Conservation (phyloP, 2,888 invertebrate genomes). For the Torymus texanus region DNA sequence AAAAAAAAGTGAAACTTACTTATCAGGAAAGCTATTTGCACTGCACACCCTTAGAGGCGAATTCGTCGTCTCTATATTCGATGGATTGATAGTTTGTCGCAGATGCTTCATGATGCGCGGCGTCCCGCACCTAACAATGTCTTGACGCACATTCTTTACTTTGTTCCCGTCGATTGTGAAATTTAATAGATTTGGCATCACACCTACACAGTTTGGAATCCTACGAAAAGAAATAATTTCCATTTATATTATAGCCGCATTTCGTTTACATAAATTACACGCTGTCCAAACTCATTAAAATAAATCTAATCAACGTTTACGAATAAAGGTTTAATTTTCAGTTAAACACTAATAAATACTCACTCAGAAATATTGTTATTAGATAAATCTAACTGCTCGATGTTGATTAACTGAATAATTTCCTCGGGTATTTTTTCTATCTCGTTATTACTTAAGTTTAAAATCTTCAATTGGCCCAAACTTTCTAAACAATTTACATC, state of each 20-base stretch:
- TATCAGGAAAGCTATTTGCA: constrained; percentile 76
- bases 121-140: constrained; percentile 91
- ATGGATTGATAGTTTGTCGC: constrained; percentile 78
- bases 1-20: constrained; percentile 71
- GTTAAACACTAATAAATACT: constrained; percentile 57
- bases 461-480: constrained; percentile 83
- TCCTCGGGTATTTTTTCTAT: constrained; percentile 86
- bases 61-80: constrained; percentile 72
- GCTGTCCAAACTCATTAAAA: too few species aligned
- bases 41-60: constrained; percentile 67
- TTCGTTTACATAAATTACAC: too few species aligned
- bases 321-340: not conserved
- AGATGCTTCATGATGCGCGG: constrained; percentile 86
- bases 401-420: constrained; percentile 83
- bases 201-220: constrained; percentile 82
- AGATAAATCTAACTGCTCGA: constrained; percentile 89
- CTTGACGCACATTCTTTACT: constrained; percentile 86
- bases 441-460: constrained; percentile 90
- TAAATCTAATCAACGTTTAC: too few species aligned
- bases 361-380: constrained; percentile 83
- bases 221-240: constrained; percentile 71
- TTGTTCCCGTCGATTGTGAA: constrained; percentile 92
- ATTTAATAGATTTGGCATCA: constrained; percentile 87
- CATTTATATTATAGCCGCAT: not conserved
- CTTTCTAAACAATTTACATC: constrained; percentile 83